Percentiles rank a stretch among this genome's conserved stretches.
phyloP scores from a whole-genome alignment of 2,888 invertebrate species.

The Blastobasis lacticolella region DNA sequence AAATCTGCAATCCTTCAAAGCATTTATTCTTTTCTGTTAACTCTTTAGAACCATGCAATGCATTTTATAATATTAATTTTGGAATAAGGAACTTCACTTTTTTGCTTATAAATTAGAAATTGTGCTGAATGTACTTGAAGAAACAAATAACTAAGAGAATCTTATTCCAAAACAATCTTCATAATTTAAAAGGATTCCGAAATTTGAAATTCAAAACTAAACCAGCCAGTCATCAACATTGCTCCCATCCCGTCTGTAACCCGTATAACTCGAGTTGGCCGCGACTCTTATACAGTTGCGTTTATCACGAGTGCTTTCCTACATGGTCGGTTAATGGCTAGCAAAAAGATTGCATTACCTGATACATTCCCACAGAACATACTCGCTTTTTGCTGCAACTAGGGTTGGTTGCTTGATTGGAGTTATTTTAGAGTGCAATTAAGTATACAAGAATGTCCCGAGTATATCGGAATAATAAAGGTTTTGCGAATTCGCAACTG shows the following conservation, averaged over 20 bases:
- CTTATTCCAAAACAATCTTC: no score
- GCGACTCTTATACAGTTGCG: slow-evolving; percentile 9
- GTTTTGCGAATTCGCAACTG: no score
- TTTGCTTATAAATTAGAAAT: no score
- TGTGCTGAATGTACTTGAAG: no score
- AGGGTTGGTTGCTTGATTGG: slow-evolving; percentile 14
- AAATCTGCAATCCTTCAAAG: no score
- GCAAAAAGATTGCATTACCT: slow-evolving; percentile 58
- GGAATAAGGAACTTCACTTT: no score
- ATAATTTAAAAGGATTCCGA: slow-evolving; percentile 20
- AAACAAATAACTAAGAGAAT: no score
- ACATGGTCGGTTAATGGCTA: slow-evolving; percentile 32
- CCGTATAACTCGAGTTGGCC: neutral
- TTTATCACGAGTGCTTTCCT: slow-evolving; percentile 8
- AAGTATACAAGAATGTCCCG: neutral
- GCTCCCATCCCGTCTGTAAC: slow-evolving; percentile 2
- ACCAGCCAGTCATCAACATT: slow-evolving; percentile 26
- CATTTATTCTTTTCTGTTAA: no score
- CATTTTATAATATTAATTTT: no score
- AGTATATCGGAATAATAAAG: neutral
- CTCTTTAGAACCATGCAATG: no score
- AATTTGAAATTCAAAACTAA: slow-evolving; percentile 36
- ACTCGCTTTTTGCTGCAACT: slow-evolving; percentile 36
- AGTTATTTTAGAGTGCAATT: neutral
- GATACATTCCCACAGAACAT: slow-evolving; percentile 57